Conservation (phyloP, 2,888 invertebrate genomes). For the Parnassius orleans region DNA sequence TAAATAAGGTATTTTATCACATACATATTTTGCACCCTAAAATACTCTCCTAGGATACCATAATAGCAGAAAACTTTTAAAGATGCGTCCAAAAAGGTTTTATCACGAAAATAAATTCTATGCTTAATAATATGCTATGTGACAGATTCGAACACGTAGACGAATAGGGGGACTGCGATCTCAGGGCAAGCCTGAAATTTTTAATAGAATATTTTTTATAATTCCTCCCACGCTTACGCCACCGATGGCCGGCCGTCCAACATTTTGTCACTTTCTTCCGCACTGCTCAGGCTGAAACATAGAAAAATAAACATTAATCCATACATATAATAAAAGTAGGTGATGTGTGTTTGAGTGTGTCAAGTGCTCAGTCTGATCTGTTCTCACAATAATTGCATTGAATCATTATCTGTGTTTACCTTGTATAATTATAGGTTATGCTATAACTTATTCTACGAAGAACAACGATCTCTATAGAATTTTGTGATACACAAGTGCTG, state of each 20-base stretch:
- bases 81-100: constrained; percentile 21
- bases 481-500: too few species aligned
- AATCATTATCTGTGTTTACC: too few species aligned
- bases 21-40: background rate
- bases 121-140: constrained; percentile 24
- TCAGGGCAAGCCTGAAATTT: constrained; percentile 49
- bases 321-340: too few species aligned
- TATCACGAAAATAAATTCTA: constrained; percentile 25
- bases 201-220: constrained; percentile 35
- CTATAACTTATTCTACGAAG: too few species aligned
- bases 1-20: constrained; percentile 17
- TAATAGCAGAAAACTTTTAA: constrained; percentile 8
- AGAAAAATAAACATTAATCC: constrained; percentile 32
- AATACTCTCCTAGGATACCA: constrained; percentile 1
- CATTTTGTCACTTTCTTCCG: constrained; percentile 89
- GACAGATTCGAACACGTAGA: constrained; percentile 27
- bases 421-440: too few species aligned
- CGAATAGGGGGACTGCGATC: constrained; percentile 45
- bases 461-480: too few species aligned
- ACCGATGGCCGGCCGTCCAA: constrained; percentile 87
- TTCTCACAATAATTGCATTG: too few species aligned
- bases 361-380: too few species aligned
- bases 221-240: constrained; percentile 62
- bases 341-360: too few species aligned
- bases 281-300: constrained; percentile 81